Evolutionary conservation across 1,140 invertebrate genomes (phyloP), one percentile per base, ranked within the genome.

Genomic region (Druon quercuslanigerum): DNA sequence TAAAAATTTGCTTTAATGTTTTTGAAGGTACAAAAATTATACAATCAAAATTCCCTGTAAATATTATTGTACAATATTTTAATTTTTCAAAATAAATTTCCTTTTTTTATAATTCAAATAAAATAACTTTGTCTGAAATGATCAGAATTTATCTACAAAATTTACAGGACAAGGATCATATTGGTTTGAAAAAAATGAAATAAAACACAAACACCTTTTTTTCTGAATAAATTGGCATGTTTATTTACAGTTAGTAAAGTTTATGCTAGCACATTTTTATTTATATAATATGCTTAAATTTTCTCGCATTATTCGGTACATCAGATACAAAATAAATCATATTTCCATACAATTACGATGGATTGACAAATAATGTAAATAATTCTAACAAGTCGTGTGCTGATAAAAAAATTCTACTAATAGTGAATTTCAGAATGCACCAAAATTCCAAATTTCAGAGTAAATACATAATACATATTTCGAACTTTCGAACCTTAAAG

Each of bases 301-400:
- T 16, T 3, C 7, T 16, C 60, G 40, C 60, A 7, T 40, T 66
- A 33, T 33, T 40, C 40, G 25, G 14, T 66, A 66, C 20, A 66
- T 66, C 40, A 66, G 40, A 66, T 66, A 66, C 60, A 66, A 66
- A 66, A 66, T 66, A 66, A 66, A 20, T 66, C 20, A 66, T 66
- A 40, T 66, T 25, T 16, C 16, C 40, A 46, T 46, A 46, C 46
- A 46, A 66, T 66, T 66, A 66, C 60, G 25, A 33, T 16, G 25
- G 60, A 9, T 66, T 40, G 60, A 40, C 33, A 66, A 66, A 66
- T n/a, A 66, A 66, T 40, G 13, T n/a, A 40, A 40, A 66, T 33
- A 66, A 40, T 66, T 4, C 25, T 66, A n/a, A 66, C 14, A 16
- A n/a, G 40, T 60, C 57, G 8, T 25, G 13, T 13, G 12, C 20